phyloP scores from a whole-genome alignment of 2,888 invertebrate genomes.

The Cantharis flavilabris region DNA sequence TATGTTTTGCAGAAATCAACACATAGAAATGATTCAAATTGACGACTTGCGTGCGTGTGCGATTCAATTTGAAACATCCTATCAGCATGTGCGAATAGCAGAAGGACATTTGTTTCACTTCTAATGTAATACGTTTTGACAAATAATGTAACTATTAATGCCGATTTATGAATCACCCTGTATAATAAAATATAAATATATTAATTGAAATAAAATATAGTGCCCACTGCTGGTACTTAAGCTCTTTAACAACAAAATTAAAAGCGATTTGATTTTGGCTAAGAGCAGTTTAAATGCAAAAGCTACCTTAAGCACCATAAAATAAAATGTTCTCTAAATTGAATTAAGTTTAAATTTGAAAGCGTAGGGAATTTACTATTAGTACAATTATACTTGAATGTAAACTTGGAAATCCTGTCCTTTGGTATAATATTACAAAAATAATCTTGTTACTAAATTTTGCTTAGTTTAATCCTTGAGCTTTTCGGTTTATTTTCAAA shows the following conservation, averaged over 20 bases:
- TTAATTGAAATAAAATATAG: neutral
- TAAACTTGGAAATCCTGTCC: neutral
- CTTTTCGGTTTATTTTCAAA: neutral
- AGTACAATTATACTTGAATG: neutral
- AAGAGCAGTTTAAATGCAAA: slow-evolving; percentile 27
- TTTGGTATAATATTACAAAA: neutral
- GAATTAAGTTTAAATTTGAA: neutral
- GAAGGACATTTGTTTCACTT: neutral
- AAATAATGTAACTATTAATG: neutral
- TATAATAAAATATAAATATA: neutral
- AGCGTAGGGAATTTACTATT: neutral
- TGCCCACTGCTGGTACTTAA: neutral
- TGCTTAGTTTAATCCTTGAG: neutral
- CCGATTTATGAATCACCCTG: neutral
- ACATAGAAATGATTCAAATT: neutral
- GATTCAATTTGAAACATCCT: neutral
- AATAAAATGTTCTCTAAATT: slow-evolving; percentile 16
- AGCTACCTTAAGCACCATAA: slow-evolving; percentile 24
- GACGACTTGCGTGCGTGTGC: neutral
- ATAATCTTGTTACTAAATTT: neutral
- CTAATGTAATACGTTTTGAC: neutral
- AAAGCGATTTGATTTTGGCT: slow-evolving; percentile 9
- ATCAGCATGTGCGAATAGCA: neutral
- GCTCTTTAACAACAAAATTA: slow-evolving; percentile 7
- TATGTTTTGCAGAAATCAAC: neutral